phyloP scores from a whole-genome alignment of 2,888 invertebrate species.

The Pseudococcus viburni region DNA sequence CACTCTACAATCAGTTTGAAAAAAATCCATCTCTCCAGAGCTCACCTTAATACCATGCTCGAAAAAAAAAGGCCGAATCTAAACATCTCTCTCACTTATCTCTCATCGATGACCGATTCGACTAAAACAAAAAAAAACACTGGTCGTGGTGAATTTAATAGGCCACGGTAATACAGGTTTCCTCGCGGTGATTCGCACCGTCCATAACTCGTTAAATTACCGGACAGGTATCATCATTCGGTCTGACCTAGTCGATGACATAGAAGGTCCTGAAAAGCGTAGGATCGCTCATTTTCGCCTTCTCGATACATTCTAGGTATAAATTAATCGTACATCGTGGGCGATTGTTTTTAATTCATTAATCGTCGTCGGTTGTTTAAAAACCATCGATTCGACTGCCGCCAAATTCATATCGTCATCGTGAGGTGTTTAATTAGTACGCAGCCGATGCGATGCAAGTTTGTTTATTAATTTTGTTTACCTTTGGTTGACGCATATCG shows the following conservation, averaged over 20 bases:
- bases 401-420: background rate
- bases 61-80: background rate
- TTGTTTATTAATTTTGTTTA: slow-evolving; percentile 30
- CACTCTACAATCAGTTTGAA: background rate
- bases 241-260: slow-evolving; percentile 8
- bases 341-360: slow-evolving; percentile 27
- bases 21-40: background rate
- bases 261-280: slow-evolving; percentile 9
- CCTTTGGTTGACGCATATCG: background rate
- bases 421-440: background rate
- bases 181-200: background rate
- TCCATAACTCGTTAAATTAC: slow-evolving; percentile 30
- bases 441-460: background rate
- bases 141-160: slow-evolving; percentile 24
- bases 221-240: slow-evolving; percentile 42
- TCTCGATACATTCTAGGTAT: background rate
- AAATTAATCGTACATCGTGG: background rate
- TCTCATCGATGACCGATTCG: background rate
- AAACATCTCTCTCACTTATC: background rate
- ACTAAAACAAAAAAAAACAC: background rate
- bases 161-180: slow-evolving; percentile 23
- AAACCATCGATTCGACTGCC: background rate
- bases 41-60: too few species aligned
- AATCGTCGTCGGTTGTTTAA: background rate
- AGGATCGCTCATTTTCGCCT: slow-evolving; percentile 19